Conservation (phyloP, 2,888 invertebrate species). For the Melieria crassipennis region DNA sequence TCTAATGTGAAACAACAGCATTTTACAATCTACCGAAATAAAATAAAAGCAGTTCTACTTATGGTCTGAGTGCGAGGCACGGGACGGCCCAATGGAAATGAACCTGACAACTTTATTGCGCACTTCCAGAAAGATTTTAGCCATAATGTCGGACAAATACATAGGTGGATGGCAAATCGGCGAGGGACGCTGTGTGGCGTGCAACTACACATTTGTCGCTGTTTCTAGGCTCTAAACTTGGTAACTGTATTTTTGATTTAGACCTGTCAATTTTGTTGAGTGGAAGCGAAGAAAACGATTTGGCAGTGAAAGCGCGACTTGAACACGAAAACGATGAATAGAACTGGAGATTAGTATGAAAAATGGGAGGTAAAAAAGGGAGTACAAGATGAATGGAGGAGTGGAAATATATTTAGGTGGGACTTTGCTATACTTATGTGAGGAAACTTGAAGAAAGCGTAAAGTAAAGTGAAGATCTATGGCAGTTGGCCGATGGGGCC, state of each 20-base stretch:
- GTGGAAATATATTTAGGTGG: too few relatives aligned
- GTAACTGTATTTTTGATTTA: constrained; percentile 2
- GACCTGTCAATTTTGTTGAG: neutral
- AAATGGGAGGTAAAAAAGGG: too few relatives aligned
- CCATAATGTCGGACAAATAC: too few relatives aligned
- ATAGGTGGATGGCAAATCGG: neutral
- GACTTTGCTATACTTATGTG: too few relatives aligned
- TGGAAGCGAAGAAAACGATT: neutral
- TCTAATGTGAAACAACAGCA: constrained; percentile 21
- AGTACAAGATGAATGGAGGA: too few relatives aligned
- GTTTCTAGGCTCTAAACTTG: constrained; percentile 21
- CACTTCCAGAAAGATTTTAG: neutral
- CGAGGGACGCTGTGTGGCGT: neutral
- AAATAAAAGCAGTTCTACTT: constrained; percentile 14
- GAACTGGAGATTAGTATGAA: too few relatives aligned
- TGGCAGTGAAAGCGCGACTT: neutral
- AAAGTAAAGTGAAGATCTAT: too few relatives aligned
- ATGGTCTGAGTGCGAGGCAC: constrained; percentile 9
- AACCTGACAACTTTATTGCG: constrained; percentile 40
- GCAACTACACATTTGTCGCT: neutral
- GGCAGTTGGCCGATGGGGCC: too few relatives aligned
- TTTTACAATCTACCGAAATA: constrained; percentile 29
- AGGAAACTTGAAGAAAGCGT: too few relatives aligned
- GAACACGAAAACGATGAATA: too few relatives aligned
- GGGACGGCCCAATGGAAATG: constrained; percentile 20